A percentile compares a stretch with the other conserved stretches of the same genome.
Evolutionary conservation across 2,888 invertebrate species (phyloP).

Genomic region (Metalampra italica): DNA sequence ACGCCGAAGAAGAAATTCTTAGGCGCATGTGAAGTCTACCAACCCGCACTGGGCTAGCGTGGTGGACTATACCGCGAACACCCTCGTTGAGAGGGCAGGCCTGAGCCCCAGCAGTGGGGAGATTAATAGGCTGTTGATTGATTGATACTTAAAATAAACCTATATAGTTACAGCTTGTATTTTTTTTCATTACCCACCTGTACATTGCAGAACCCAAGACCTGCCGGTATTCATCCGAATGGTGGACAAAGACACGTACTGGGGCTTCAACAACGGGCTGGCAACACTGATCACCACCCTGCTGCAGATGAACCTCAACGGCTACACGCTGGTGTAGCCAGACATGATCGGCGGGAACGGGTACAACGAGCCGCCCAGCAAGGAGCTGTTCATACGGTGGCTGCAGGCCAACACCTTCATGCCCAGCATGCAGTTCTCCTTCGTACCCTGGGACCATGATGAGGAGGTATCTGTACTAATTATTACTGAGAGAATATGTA

Average conservation of each 20-base stretch:
- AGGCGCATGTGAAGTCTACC: no score
- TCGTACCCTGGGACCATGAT: constrained; percentile 89
- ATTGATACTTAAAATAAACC: no score
- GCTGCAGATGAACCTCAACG: constrained; percentile 80
- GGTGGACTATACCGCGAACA: no score
- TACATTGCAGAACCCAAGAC: constrained; percentile 78
- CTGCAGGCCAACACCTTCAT: constrained; percentile 87
- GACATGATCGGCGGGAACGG: constrained; percentile 89
- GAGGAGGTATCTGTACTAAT: constrained; percentile 62
- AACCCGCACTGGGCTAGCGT: no score
- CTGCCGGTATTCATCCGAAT: constrained; percentile 86
- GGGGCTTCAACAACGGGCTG: constrained; percentile 84
- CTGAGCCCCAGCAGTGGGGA: no score
- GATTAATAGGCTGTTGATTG: no score
- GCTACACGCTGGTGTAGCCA: constrained; percentile 85
- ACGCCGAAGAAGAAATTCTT: no score
- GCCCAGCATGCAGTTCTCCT: constrained; percentile 89
- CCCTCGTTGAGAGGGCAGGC: no score
- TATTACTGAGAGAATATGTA: no score
- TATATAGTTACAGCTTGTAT: no score
- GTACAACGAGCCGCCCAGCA: constrained; percentile 74
- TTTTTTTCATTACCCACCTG: no score
- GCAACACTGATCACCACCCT: constrained; percentile 85
- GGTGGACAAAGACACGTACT: constrained; percentile 86
- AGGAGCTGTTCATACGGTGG: constrained; percentile 87